phyloP scores from a whole-genome alignment of 92 coral and sea anemone species.

The Pocillopora meandrina region DNA sequence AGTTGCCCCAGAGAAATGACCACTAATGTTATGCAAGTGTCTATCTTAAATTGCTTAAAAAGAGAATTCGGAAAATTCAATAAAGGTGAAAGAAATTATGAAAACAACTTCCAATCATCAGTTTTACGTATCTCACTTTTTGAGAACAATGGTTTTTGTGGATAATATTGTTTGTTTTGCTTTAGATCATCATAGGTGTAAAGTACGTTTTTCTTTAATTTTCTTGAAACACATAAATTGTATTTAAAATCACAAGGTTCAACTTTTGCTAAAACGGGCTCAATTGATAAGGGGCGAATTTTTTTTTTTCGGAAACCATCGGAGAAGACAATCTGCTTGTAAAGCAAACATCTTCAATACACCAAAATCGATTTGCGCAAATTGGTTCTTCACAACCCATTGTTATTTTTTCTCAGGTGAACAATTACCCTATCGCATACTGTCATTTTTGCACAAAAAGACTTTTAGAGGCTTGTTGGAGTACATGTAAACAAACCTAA shows the following conservation, averaged over 20 bases:
- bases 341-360: neutral
- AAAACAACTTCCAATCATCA: no score
- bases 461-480: constrained; percentile 23
- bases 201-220: no score
- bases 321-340: constrained; percentile 13
- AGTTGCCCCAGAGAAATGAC: neutral
- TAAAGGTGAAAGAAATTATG: neutral
- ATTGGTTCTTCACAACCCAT: constrained; percentile 22
- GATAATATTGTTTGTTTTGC: no score
- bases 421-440: constrained; percentile 18
- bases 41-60: neutral
- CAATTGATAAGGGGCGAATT: constrained; percentile 2
- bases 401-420: constrained; percentile 24
- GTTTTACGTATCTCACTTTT: no score
- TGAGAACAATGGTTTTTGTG: no score
- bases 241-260: neutral
- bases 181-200: no score
- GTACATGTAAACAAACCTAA: constrained; percentile 22
- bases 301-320: neutral
- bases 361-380: constrained; percentile 7
- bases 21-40: neutral
- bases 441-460: constrained; percentile 8
- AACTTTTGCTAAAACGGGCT: neutral
- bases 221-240: neutral
- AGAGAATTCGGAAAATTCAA: neutral